A percentile compares a stretch with the other conserved stretches of the same genome.
phyloP scores from a whole-genome alignment of 2,797 vertebrate species.

The Sandelia bainsii region DNA sequence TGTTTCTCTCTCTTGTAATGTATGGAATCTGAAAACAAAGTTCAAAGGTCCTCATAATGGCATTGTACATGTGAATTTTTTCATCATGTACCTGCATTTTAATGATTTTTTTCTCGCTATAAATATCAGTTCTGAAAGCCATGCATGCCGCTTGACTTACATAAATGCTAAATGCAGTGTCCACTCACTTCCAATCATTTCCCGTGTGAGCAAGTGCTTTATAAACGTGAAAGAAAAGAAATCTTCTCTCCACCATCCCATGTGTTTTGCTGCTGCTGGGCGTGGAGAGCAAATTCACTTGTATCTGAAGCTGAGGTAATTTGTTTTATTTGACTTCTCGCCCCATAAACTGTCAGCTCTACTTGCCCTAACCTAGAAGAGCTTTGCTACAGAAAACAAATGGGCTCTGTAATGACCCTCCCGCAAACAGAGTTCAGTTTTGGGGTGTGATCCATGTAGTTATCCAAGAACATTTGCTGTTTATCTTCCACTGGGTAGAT shows the following conservation, averaged over 20 bases:
- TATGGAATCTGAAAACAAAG: neutral
- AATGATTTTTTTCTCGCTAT: neutral
- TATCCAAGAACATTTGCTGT: constrained; percentile 51
- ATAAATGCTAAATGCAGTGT: constrained; percentile 16
- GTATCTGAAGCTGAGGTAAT: constrained; percentile 64
- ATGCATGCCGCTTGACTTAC: constrained; percentile 11
- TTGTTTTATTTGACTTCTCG: constrained; percentile 75
- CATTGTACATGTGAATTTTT: neutral
- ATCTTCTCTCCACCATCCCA: constrained; percentile 43
- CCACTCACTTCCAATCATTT: constrained; percentile 20
- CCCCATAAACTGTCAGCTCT: constrained; percentile 71
- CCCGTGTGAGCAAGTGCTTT: constrained; percentile 40
- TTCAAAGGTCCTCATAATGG: neutral
- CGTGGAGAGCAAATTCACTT: constrained; percentile 53
- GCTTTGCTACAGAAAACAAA: constrained; percentile 68
- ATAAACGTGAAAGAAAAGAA: constrained; percentile 50
- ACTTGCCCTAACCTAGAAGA: constrained; percentile 62
- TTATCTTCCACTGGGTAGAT: constrained; percentile 51
- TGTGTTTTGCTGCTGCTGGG: constrained; percentile 64
- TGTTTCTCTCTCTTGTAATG: neutral
- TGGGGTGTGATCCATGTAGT: constrained; percentile 70
- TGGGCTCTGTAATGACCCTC: constrained; percentile 61
- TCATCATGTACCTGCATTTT: neutral
- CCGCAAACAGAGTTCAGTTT: constrained; percentile 56
- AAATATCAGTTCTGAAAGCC: neutral